Evolutionary conservation across 2,888 invertebrate genomes (phyloP).

Genomic region (Atrina japonica): DNA sequence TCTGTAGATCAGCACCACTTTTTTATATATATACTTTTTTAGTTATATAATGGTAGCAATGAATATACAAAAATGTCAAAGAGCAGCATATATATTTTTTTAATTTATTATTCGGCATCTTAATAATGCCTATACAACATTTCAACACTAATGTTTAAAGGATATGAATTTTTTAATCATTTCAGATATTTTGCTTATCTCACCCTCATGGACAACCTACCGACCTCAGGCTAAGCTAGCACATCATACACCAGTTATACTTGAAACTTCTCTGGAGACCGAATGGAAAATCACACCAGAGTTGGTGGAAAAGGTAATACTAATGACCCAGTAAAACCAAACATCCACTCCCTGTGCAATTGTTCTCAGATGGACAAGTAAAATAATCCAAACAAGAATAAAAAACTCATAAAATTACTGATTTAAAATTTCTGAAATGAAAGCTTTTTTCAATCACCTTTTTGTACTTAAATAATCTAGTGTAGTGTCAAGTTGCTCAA

Average conservation of each 20-base stretch:
- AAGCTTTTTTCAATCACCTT: too few species aligned
- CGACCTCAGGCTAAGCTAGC: constrained; percentile 74
- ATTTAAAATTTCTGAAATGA: neutral
- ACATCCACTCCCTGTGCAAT: too few species aligned
- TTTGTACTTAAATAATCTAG: too few species aligned
- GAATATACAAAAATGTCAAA: neutral
- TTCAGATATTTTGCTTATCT: constrained; percentile 72
- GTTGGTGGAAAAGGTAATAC: constrained; percentile 64
- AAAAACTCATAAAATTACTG: too few species aligned
- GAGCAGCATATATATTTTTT: too few species aligned
- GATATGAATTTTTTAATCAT: neutral
- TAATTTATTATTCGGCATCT: neutral
- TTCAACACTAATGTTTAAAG: neutral
- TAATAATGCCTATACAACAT: neutral
- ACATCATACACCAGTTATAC: constrained; percentile 59
- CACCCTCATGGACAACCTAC: constrained; percentile 79
- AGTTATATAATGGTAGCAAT: too few species aligned
- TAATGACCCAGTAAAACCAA: neutral
- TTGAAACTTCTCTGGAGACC: constrained; percentile 62
- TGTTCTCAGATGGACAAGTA: too few species aligned
- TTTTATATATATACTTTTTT: too few species aligned
- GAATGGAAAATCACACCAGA: constrained; percentile 74
- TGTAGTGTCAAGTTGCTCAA: too few species aligned
- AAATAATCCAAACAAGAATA: too few species aligned
- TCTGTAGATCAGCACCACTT: too few species aligned